Percentiles rank a stretch among this genome's conserved stretches.
These are phyloP conservation scores for Phalacrocorax carbo DNA, from an alignment of 2,113 vertebrate genomes.

Conservation along the genomic window DNA sequence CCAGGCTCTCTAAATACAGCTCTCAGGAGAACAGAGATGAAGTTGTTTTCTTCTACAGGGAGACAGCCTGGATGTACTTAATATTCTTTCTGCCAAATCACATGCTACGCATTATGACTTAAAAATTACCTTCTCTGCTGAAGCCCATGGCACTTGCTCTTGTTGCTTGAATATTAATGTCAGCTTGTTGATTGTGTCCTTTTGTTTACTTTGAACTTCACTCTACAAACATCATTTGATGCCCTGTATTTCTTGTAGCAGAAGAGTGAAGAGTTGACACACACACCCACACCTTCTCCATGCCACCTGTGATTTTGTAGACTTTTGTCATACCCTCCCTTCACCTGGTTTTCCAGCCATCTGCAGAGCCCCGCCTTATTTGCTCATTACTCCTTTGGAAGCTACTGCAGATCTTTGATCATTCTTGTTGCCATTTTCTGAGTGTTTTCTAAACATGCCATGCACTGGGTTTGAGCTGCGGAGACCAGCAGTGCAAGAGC, in stretches of 20 bases:
- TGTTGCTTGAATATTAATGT: not conserved
- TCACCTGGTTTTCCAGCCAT: not conserved
- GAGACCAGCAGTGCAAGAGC: not conserved
- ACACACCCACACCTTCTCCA: not conserved
- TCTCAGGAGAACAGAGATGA: not conserved
- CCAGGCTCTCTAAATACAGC: not conserved
- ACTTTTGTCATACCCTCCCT: not conserved
- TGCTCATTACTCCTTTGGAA: not conserved
- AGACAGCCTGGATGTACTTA: not conserved
- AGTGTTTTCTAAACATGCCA: not conserved
- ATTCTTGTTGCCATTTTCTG: not conserved
- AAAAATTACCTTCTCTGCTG: not conserved
- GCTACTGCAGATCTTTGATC: not conserved
- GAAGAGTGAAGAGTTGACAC: not conserved
- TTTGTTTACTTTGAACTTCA: not conserved
- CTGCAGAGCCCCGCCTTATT: not conserved
- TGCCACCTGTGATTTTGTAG: not conserved
- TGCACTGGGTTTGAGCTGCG: not conserved
- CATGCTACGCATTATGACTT: not conserved
- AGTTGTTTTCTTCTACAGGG: not conserved
- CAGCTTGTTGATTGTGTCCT: not conserved
- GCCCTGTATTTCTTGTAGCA: not conserved
- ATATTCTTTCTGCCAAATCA: not conserved
- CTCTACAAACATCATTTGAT: not conserved
- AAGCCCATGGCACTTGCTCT: not conserved